Evolutionary conservation across 2,888 invertebrate genomes (phyloP).

Genomic region (Caenorhabditis macrosperma): DNA sequence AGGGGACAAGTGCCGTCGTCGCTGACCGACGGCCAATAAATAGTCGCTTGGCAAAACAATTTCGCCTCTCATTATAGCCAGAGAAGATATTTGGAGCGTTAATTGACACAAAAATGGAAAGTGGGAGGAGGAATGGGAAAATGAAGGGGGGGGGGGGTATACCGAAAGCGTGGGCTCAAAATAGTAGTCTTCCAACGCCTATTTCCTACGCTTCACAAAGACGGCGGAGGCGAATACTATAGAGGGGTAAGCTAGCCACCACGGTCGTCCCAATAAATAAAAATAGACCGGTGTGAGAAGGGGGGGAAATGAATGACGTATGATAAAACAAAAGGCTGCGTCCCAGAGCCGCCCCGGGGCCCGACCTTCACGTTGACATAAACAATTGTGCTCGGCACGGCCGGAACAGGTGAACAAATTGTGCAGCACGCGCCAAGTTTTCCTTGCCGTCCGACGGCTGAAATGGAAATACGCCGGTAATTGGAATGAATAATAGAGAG

Average conservation of each 20-base stretch:
- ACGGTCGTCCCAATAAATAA: conserved; percentile 19
- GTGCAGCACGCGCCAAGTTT: conserved; percentile 17
- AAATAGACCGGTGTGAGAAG: conserved; percentile 14
- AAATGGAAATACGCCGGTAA: conserved; percentile 21
- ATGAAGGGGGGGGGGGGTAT: not conserved
- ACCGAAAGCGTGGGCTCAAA: conserved; percentile 32
- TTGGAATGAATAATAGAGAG: conserved; percentile 35
- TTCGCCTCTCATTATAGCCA: conserved; percentile 50
- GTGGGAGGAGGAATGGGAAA: not conserved
- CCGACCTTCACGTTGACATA: conserved; percentile 32
- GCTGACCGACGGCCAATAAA: conserved; percentile 31
- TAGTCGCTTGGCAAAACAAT: conserved; percentile 47
- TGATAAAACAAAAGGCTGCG: conserved; percentile 40
- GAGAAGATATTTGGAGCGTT: conserved; percentile 33
- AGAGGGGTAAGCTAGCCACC: not conserved
- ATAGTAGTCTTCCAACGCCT: conserved; percentile 24
- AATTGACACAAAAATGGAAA: conserved; percentile 7
- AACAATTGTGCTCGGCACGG: conserved; percentile 25
- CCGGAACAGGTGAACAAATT: conserved; percentile 51
- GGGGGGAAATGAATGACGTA: conserved; percentile 15
- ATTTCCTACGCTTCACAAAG: conserved; percentile 4
- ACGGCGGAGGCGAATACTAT: not conserved
- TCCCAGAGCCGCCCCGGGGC: not conserved
- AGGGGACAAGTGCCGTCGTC: not conserved
- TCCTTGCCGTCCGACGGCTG: conserved; percentile 22